phyloP scores from a whole-genome alignment of 2,113 vertebrate species.

The Chamaea fasciata region DNA sequence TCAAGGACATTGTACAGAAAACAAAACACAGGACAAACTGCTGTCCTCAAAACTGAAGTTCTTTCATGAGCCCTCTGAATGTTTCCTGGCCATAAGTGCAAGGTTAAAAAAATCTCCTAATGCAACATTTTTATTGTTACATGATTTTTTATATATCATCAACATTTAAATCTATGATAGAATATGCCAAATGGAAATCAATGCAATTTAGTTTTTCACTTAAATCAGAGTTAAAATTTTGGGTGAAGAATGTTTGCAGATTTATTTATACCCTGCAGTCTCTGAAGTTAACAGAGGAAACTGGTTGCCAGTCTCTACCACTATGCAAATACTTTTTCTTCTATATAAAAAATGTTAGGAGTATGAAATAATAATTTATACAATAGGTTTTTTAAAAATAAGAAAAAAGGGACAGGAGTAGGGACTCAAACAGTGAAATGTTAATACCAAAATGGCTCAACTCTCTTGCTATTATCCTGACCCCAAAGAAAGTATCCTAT shows the following conservation, averaged over 20 bases:
- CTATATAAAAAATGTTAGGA: not conserved
- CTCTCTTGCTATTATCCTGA: not conserved
- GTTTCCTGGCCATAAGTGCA: not conserved
- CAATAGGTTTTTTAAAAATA: not conserved
- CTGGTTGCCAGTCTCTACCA: not conserved
- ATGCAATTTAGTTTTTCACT: not conserved
- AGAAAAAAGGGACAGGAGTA: not conserved
- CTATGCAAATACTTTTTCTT: not conserved
- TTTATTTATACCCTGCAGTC: not conserved
- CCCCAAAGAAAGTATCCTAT: not conserved
- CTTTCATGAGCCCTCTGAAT: not conserved
- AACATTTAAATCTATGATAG: not conserved
- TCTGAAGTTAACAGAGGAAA: not conserved
- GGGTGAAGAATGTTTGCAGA: not conserved
- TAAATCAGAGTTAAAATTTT: not conserved
- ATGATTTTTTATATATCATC: not conserved
- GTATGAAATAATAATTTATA: not conserved
- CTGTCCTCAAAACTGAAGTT: not conserved
- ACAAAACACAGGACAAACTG: not conserved
- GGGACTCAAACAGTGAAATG: not conserved
- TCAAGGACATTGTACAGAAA: not conserved
- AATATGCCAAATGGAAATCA: not conserved
- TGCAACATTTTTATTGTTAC: not conserved
- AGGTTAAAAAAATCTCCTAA: not conserved
- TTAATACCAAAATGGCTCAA: not conserved